phyloP scores from a whole-genome alignment of 1,140 invertebrate species.

The Eumaeus atala region DNA sequence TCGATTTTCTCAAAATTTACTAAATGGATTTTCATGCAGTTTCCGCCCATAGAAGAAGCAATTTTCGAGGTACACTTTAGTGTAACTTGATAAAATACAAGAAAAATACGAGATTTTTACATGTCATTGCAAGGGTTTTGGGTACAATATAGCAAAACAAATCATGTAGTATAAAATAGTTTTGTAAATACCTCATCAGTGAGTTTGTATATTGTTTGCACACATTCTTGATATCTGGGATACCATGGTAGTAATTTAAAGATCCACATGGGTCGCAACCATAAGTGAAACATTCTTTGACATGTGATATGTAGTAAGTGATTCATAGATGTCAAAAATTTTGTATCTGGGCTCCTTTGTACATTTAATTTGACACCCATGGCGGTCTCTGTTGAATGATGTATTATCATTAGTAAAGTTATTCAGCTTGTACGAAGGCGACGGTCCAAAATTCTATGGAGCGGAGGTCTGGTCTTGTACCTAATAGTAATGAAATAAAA shows the following conservation, averaged over 20 bases:
- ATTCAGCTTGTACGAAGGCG: too few relatives aligned
- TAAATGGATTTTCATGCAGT: too few relatives aligned
- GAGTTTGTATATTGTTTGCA: constrained; percentile 42
- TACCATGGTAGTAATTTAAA: constrained; percentile 49
- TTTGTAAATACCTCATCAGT: constrained; percentile 40
- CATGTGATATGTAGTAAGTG: constrained; percentile 40
- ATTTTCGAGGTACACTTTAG: too few relatives aligned
- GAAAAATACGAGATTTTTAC: too few relatives aligned
- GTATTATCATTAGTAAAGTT: too few relatives aligned
- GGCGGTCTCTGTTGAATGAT: constrained; percentile 49
- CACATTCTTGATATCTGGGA: constrained; percentile 30
- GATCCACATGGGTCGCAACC: constrained; percentile 63
- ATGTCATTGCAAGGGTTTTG: too few relatives aligned
- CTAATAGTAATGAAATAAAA: too few relatives aligned
- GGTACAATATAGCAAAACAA: neutral
- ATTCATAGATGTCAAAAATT: constrained; percentile 45
- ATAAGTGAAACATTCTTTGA: constrained; percentile 61
- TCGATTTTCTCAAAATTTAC: too few relatives aligned
- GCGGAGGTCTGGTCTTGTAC: too few relatives aligned
- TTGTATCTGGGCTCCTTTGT: constrained; percentile 39
- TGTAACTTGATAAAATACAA: too few relatives aligned
- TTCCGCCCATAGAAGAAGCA: too few relatives aligned
- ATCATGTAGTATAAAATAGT: neutral
- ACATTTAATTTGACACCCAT: constrained; percentile 63
- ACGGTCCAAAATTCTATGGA: too few relatives aligned